Evolutionary conservation across 2,797 vertebrate genomes (phyloP).

Genomic region (Scarus forsteni): DNA sequence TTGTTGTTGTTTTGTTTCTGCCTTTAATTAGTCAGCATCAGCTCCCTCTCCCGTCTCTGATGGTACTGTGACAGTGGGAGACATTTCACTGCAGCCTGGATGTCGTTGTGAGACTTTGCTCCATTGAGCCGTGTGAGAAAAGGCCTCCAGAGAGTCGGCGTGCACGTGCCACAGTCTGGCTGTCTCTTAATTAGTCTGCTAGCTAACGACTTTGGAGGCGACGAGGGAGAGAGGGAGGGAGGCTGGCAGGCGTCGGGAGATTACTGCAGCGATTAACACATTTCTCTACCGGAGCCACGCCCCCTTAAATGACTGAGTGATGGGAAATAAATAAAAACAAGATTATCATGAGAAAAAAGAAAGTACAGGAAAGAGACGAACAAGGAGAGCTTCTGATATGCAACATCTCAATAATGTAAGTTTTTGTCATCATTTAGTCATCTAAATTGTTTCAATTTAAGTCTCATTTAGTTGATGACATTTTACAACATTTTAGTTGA

Average conservation of each 20-base stretch:
- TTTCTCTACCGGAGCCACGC: constrained; percentile 37
- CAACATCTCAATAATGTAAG: too few relatives aligned
- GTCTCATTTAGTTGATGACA: too few relatives aligned
- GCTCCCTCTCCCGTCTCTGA: background rate
- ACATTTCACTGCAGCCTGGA: constrained; percentile 30
- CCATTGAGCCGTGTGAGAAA: constrained; percentile 16
- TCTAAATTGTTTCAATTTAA: too few relatives aligned
- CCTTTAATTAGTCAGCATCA: background rate
- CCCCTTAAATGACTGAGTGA: constrained; percentile 19
- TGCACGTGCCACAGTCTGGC: constrained; percentile 51
- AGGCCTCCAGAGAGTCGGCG: constrained; percentile 51
- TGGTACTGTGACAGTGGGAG: background rate
- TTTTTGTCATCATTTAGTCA: too few relatives aligned
- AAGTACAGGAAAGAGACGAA: too few relatives aligned
- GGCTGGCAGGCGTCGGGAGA: constrained; percentile 59
- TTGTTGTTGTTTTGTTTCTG: background rate
- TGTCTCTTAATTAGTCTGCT: constrained; percentile 78
- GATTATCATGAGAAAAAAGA: too few relatives aligned
- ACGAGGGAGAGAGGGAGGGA: constrained; percentile 51
- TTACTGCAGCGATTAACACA: constrained; percentile 72
- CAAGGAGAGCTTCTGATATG: too few relatives aligned
- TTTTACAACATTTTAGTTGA: too few relatives aligned
- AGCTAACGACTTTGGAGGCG: constrained; percentile 67
- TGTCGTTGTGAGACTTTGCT: constrained; percentile 43
- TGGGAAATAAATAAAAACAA: background rate